phyloP scores from a whole-genome alignment of 2,888 invertebrate genomes.

The Chalcosyrphus nemorum region DNA sequence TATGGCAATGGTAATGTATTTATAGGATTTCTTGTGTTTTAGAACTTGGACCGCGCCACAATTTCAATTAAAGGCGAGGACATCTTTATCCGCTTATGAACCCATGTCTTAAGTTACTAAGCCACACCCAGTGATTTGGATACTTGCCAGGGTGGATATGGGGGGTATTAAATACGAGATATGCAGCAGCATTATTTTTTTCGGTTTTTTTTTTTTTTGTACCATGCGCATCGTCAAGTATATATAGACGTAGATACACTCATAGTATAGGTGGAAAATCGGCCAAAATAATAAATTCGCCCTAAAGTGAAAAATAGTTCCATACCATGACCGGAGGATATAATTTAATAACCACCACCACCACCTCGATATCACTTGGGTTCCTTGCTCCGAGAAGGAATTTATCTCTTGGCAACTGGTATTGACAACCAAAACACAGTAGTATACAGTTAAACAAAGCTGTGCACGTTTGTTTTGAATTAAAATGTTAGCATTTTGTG shows the following conservation, averaged over 20 bases:
- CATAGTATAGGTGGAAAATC: conserved; percentile 38
- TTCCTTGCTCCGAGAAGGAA: background rate
- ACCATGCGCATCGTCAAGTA: conserved; percentile 39
- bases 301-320: conserved; percentile 53
- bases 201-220: conserved; percentile 4
- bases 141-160: conserved; percentile 49
- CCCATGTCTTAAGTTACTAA: conserved; percentile 49
- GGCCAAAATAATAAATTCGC: conserved; percentile 64
- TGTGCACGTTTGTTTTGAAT: background rate
- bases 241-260: background rate
- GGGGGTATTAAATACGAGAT: conserved; percentile 58
- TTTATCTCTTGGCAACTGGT: conserved; percentile 32
- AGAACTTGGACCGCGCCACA: background rate
- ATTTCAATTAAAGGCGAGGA: conserved; percentile 50
- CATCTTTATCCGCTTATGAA: conserved; percentile 49
- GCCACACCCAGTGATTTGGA: conserved; percentile 66
- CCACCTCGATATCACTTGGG: conserved; percentile 33
- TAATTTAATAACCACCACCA: conserved; percentile 64
- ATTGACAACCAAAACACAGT: conserved; percentile 8
- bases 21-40: conserved; percentile 15
- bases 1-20: background rate
- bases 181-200: conserved; percentile 45
- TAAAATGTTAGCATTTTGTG: background rate
- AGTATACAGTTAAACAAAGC: background rate
- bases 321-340: conserved; percentile 51